Percentiles rank a stretch among this genome's conserved stretches.
Evolutionary conservation across 2,113 vertebrate species (phyloP).

Genomic region (Aldabrachelys gigantea): DNA sequence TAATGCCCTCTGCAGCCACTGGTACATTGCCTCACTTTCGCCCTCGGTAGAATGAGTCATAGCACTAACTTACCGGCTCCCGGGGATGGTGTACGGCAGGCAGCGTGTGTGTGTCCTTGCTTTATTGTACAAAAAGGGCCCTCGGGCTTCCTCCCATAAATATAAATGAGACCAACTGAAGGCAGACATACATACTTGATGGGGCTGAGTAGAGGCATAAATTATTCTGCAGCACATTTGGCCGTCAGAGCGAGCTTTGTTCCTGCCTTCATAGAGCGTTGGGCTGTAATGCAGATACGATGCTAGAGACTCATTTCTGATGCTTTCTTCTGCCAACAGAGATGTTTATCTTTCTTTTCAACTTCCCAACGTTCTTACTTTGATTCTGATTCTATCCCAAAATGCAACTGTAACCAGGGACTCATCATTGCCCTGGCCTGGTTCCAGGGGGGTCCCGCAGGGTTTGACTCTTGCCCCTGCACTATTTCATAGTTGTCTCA

Average conservation of each 20-base stretch:
- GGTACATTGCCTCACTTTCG: background rate
- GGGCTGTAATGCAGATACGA: slow-evolving; percentile 16
- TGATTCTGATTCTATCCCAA: background rate
- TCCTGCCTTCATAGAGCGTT: slow-evolving; percentile 45
- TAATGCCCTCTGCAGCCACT: too few relatives aligned
- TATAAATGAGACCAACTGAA: slow-evolving; percentile 52
- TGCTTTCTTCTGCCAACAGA: background rate
- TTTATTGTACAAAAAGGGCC: background rate
- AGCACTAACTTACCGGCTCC: fast-evolving
- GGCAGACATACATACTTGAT: slow-evolving; percentile 25
- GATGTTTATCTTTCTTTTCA: slow-evolving; percentile 12
- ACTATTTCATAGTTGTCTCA: background rate
- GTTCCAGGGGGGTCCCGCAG: background rate
- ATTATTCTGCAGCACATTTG: slow-evolving; percentile 9
- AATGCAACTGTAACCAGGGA: background rate
- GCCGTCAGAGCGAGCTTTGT: slow-evolving; percentile 38
- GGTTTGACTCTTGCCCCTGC: background rate
- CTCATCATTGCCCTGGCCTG: too few relatives aligned
- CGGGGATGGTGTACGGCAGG: background rate
- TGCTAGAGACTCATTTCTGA: slow-evolving; percentile 35
- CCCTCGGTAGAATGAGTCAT: background rate
- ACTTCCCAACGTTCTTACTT: background rate
- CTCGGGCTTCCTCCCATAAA: too few relatives aligned
- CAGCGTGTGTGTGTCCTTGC: background rate
- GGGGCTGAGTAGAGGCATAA: slow-evolving; percentile 27